A percentile compares a stretch with the other conserved stretches of the same genome.
Conservation (phyloP, 2,113 vertebrate species). For the Pao palembangensis region DNA sequence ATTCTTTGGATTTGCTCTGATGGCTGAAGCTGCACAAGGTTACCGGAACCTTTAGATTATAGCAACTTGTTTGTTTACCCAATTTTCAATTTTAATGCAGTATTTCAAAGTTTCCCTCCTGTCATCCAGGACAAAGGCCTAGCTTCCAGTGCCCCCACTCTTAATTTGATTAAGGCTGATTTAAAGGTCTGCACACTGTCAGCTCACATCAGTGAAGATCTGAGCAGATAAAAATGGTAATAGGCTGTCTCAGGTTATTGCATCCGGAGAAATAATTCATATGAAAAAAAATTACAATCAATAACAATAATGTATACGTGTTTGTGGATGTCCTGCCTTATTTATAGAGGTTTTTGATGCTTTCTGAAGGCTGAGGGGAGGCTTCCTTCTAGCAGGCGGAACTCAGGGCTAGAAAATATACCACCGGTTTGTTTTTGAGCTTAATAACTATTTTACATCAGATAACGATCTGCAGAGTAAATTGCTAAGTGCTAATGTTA, state of each 20-base stretch:
- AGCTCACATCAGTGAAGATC: background rate
- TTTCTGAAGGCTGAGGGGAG: background rate
- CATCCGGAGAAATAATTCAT: background rate
- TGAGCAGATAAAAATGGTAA: background rate
- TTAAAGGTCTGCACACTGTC: background rate
- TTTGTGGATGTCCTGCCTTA: too few species aligned
- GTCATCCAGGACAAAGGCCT: background rate
- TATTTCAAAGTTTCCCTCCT: constrained; percentile 7
- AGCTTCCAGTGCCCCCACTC: background rate
- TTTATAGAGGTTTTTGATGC: too few species aligned
- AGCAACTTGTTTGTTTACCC: background rate
- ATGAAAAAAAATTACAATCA: background rate
- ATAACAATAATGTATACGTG: background rate
- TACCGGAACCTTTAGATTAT: constrained; percentile 13
- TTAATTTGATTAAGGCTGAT: background rate
- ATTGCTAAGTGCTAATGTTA: too few species aligned
- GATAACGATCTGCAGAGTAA: background rate
- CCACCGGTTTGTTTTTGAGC: too few species aligned
- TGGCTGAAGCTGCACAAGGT: constrained; percentile 21
- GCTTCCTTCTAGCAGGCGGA: background rate
- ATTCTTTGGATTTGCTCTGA: constrained; percentile 13
- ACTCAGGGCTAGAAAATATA: background rate
- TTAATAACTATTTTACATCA: background rate
- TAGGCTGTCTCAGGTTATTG: background rate
- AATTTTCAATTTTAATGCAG: background rate